phyloP scores from a whole-genome alignment of 1,140 invertebrate genomes.

The Yoshiicerus persimilis region DNA sequence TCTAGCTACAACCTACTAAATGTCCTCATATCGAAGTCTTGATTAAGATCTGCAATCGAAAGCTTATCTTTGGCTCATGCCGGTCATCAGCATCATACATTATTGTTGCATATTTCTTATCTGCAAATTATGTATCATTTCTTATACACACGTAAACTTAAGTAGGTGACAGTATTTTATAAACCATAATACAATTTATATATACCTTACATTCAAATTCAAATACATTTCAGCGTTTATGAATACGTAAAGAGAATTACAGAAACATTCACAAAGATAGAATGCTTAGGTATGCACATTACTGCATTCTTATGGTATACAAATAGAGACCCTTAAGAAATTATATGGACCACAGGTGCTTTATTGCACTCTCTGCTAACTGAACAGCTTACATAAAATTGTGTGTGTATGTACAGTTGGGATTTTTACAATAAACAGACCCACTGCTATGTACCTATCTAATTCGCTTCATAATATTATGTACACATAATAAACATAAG shows the following conservation, averaged over 20 bases:
- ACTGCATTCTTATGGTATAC: neutral
- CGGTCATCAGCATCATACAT: neutral
- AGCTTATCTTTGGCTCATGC: neutral
- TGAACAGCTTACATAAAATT: neutral
- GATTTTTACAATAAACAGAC: neutral
- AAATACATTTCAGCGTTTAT: too few species aligned
- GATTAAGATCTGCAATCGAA: slow-evolving; percentile 13
- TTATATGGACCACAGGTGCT: slow-evolving; percentile 16
- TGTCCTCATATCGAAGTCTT: neutral
- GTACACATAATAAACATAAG: neutral
- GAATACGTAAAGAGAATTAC: neutral
- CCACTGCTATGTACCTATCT: neutral
- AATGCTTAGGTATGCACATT: neutral
- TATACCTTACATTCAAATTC: neutral
- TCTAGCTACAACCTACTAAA: neutral
- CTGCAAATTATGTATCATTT: too few species aligned
- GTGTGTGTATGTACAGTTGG: neutral
- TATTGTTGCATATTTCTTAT: neutral
- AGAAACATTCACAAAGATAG: neutral
- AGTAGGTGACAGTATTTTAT: too few species aligned
- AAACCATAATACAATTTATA: neutral
- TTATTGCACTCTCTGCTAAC: neutral
- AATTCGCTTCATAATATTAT: neutral
- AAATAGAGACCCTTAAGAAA: neutral
- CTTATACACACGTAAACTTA: too few species aligned